These are phyloP conservation scores for Pygocentrus nattereri DNA, from an alignment of 2,797 vertebrate genomes.

Conservation along the genomic window DNA sequence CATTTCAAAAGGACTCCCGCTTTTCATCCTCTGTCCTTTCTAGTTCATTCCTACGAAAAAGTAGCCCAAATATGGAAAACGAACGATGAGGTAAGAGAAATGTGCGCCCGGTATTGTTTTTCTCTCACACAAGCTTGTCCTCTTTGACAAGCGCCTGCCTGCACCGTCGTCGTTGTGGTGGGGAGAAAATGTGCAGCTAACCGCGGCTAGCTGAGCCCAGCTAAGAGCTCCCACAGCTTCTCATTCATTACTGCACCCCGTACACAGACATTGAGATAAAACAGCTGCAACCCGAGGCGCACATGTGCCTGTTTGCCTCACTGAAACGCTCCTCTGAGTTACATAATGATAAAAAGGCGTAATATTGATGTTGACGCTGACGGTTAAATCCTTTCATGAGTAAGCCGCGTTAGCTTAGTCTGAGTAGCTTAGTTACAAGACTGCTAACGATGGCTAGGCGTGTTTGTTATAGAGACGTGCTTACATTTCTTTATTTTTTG, in stretches of 20 bases:
- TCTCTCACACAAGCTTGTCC: slow-evolving; percentile 25
- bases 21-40: neutral
- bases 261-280: neutral
- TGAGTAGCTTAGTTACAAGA: neutral
- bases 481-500: neutral
- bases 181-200: slow-evolving; percentile 33
- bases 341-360: neutral
- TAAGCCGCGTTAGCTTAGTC: neutral
- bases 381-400: neutral
- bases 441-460: neutral
- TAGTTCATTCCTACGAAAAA: neutral
- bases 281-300: neutral
- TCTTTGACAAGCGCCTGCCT: slow-evolving; percentile 50
- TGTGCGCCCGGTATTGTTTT: neutral
- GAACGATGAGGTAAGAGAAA: slow-evolving; percentile 81
- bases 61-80: slow-evolving; percentile 65
- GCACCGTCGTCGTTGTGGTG: slow-evolving; percentile 31
- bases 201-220: neutral
- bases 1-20: slow-evolving; percentile 11
- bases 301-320: neutral
- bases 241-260: neutral
- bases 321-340: neutral
- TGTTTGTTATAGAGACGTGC: neutral
- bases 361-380: neutral
- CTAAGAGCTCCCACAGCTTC: slow-evolving; percentile 6